Conservation (phyloP, 2,113 vertebrate species). For the Thryonomys swinderianus region DNA sequence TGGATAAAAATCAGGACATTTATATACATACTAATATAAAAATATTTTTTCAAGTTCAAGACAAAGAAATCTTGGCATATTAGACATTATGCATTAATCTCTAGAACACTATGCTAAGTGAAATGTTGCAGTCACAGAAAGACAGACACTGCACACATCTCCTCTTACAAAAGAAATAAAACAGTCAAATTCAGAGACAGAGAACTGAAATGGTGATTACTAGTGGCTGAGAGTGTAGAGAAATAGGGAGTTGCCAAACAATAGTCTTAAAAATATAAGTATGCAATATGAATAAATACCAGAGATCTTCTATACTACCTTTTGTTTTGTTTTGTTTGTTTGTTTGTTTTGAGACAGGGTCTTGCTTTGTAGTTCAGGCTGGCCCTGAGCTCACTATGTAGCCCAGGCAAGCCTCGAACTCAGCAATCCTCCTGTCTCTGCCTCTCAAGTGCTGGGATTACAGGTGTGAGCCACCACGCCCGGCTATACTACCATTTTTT, state of each 20-base stretch:
- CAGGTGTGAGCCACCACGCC: too few relatives aligned
- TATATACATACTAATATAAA: background rate
- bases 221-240: background rate
- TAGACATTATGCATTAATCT: background rate
- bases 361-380: too few relatives aligned
- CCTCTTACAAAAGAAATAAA: background rate
- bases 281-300: background rate
- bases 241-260: background rate
- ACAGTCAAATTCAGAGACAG: background rate
- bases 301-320: background rate
- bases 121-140: background rate
- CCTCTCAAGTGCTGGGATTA: too few relatives aligned
- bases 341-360: too few relatives aligned
- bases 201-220: background rate
- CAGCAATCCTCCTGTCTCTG: too few relatives aligned
- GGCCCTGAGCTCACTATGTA: too few relatives aligned
- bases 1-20: background rate
- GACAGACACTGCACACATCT: background rate
- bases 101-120: background rate
- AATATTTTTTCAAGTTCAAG: background rate
- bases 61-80: background rate
- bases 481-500: too few relatives aligned
- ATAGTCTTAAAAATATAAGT: background rate
- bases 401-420: too few relatives aligned
- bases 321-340: too few relatives aligned